A percentile compares a stretch with the other conserved stretches of the same genome.
These are phyloP conservation scores for Spea bombifrons DNA, from an alignment of 2,113 vertebrate species.

Conservation along the genomic window DNA sequence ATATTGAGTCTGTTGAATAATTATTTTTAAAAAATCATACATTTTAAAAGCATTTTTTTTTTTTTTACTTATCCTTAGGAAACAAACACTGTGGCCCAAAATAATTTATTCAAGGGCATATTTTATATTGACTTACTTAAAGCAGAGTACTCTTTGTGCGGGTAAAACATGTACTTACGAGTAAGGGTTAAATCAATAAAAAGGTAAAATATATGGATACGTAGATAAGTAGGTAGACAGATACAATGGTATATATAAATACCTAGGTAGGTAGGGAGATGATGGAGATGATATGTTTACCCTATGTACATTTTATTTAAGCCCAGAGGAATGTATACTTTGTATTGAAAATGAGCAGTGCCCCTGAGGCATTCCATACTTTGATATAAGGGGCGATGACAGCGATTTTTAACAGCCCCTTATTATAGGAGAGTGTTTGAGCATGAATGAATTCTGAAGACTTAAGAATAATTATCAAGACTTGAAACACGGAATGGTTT, in stretches of 20 bases:
- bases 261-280: no score
- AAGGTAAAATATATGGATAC: background rate
- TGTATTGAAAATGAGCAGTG: background rate
- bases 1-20: background rate
- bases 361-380: conserved; percentile 4
- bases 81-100: background rate
- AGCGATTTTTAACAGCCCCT: conserved; percentile 31
- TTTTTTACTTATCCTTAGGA: background rate
- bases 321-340: background rate
- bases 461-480: conserved; percentile 25
- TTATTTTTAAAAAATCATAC: background rate
- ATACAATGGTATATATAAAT: no score
- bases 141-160: no score
- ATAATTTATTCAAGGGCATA: no score
- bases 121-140: no score
- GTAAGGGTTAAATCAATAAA: background rate
- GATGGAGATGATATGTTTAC: background rate
- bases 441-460: conserved; percentile 31
- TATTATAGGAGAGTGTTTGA: conserved; percentile 30
- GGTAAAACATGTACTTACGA: no score
- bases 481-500: conserved; percentile 12
- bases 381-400: conserved; percentile 25
- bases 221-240: background rate
- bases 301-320: background rate
- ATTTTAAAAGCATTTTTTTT: background rate